Evolutionary conservation across 1,140 invertebrate species (phyloP), one percentile per base, ranked within the genome.

Genomic region (Helicoverpa zea): DNA sequence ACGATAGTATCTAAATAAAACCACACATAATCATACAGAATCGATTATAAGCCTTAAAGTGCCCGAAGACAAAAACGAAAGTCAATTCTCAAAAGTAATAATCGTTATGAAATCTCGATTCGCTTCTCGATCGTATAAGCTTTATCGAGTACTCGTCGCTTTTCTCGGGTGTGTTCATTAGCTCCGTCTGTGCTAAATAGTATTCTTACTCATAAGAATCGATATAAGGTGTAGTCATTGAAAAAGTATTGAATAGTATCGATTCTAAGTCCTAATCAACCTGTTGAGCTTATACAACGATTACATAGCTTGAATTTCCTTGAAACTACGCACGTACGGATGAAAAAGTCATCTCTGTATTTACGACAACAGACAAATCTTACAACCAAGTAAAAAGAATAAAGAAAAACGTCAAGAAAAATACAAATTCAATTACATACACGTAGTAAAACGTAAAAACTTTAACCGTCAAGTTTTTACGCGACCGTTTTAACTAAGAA

Each of bases 31-130:
- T 77, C 75, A 77, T 70, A 70, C 47, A 23, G 43, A 77, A 77
- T 77, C 75, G 75, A 77, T 77, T 77, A 54, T 63, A 66, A 30
- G n/a, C 75, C 61, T 29, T 77, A 64, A 52, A 77, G 43, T n/a
- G 75, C 75, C 75, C 23, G 59, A 43, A 77, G 75, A 52, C 49
- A 64, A 77, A 54, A 77, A 66, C 75, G 75, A 77, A 66, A 77
- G 75, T 77, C 75, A 49, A 77, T 77, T 64, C 75, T 23, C 54
- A 54, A 77, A 77, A 77, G 61, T 51, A 77, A 77, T 77, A 66
- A 77, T 77, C 75, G 61, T 77, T 76, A 66, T 77, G 59, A 49
- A 51, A 77, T 77, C 75, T 63, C 58, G 47, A 64, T 35, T 76
- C 58, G 10, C 13, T 16, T 43, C 18, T 59, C 54, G 72, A 47